Base-by-base conservation (phyloP, 2,888 invertebrate genomes). In the Protophormia terraenovae region DNA sequence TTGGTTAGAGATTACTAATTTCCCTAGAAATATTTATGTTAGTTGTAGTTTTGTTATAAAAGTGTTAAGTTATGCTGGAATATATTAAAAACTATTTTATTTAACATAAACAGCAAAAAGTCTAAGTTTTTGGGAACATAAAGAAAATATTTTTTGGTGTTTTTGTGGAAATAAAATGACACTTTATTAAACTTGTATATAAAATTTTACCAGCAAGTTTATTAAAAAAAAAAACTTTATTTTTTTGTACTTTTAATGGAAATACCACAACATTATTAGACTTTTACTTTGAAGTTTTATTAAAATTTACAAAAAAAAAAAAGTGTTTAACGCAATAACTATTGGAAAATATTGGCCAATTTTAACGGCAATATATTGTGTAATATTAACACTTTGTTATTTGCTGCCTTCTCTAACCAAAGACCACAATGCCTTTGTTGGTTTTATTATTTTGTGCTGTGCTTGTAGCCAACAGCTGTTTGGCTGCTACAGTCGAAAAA, bases 61-160 rank as follows among this genome's bases (percentile, higher is more conserved):
- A 71, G 85, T 78, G 85, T 75, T 64, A 75, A 85, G 82, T 85
- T 85, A 75, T 64, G 62, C 47, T 73, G 58, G 32, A 50, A 47
- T 47, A 24, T 19, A 72, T 72, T 32, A 45, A 0, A 24, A 41
- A 29, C 29, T n/a, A n/a, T 10, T 12, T 53, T 22, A 12, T 47
- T 58, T 45, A 67, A 58, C 32, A 22, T 29, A 41, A 55, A 32
- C 3, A n/a, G 19, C 19, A 45, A 41, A 58, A 50, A 24, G 32
- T 3, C 8, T 14, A 12, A 12, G 14, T 41, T 53, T 53, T 24
- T 24, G 10, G 2, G 24, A 24, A 53, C 4, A 53, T 53, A n/a
- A 55, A 29, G 6, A 10, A 53, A 24, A 53, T 24, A 47, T 6
- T 3, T 4, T 19, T 19, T 12, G 7, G 10, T 24, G 8, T 24